Percentiles rank a stretch among this genome's conserved stretches.
These are phyloP conservation scores for Hedya salicella DNA, from an alignment of 2,888 invertebrate genomes.

Conservation along the genomic window DNA sequence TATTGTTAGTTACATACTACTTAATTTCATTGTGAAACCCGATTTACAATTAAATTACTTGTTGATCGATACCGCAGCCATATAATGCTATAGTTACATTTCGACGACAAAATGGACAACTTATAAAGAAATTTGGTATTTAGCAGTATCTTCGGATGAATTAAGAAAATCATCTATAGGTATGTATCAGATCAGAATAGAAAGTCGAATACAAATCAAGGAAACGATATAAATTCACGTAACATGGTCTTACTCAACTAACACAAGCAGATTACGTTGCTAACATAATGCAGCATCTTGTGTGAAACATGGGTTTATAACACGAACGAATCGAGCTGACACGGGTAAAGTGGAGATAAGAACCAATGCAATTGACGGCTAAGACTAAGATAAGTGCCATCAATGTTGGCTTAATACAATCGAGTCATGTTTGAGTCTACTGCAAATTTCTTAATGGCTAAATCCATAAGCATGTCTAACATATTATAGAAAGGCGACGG, in stretches of 20 bases:
- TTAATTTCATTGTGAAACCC: conserved; percentile 39
- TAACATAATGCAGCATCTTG: conserved; percentile 49
- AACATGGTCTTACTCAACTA: conserved; percentile 55
- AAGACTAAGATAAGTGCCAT: conserved; percentile 49
- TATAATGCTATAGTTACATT: conserved; percentile 17
- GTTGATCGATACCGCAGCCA: conserved; percentile 10
- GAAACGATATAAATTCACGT: conserved; percentile 53
- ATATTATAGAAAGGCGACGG: conserved; percentile 13
- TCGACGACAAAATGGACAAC: conserved; percentile 4
- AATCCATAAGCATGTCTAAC: neutral
- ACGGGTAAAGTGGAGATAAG: conserved; percentile 59
- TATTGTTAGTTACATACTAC: conserved; percentile 35
- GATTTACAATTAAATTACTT: conserved; percentile 26
- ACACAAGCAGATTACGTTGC: conserved; percentile 55
- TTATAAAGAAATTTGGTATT: conserved; percentile 6
- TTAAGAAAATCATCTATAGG: conserved; percentile 39
- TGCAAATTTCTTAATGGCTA: conserved; percentile 47
- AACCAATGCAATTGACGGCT: conserved; percentile 67
- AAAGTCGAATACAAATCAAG: conserved; percentile 48
- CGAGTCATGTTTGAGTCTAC: conserved; percentile 23
- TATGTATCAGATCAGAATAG: conserved; percentile 41
- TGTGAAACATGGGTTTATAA: conserved; percentile 53
- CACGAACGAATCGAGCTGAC: conserved; percentile 56
- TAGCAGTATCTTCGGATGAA: conserved; percentile 23
- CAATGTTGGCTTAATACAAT: conserved; percentile 1